Conservation (phyloP, 1,140 invertebrate species). For the Sipha flava region DNA sequence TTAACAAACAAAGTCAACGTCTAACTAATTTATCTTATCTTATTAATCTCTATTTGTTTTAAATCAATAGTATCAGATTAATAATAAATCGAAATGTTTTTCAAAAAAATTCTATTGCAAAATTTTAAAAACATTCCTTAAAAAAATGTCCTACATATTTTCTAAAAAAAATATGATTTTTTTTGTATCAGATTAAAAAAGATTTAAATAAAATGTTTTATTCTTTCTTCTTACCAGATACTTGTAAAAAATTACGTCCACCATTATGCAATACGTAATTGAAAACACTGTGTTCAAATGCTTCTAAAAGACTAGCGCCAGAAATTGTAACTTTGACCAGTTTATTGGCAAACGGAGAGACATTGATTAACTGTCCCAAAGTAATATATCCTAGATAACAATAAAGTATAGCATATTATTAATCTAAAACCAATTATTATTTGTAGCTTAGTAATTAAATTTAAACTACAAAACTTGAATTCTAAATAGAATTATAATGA, state of each 20-base stretch:
- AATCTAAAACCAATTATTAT: not conserved
- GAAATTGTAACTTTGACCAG: conserved; percentile 46
- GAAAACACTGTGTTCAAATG: conserved; percentile 33
- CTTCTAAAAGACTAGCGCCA: conserved; percentile 41
- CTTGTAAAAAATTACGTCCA: not conserved
- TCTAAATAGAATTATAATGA: no score
- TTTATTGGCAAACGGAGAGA: conserved; percentile 52
- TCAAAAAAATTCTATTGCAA: no score
- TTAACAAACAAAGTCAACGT: no score
- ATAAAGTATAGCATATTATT: not conserved
- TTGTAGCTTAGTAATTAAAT: not conserved
- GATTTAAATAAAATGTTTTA: no score
- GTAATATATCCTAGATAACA: conserved; percentile 48
- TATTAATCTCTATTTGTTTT: no score
- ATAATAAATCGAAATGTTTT: no score
- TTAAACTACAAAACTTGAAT: not conserved
- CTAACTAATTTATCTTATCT: no score
- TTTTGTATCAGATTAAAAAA: not conserved
- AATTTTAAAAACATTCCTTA: no score
- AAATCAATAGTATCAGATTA: no score
- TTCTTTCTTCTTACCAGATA: conserved; percentile 6
- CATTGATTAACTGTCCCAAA: conserved; percentile 48
- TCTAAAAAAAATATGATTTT: not conserved
- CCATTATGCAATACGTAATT: conserved; percentile 2
- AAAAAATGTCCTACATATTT: no score